A percentile compares a stretch with the other conserved stretches of the same genome.
phyloP scores from a whole-genome alignment of 2,113 vertebrate species.

The Psittacara wagleri region DNA sequence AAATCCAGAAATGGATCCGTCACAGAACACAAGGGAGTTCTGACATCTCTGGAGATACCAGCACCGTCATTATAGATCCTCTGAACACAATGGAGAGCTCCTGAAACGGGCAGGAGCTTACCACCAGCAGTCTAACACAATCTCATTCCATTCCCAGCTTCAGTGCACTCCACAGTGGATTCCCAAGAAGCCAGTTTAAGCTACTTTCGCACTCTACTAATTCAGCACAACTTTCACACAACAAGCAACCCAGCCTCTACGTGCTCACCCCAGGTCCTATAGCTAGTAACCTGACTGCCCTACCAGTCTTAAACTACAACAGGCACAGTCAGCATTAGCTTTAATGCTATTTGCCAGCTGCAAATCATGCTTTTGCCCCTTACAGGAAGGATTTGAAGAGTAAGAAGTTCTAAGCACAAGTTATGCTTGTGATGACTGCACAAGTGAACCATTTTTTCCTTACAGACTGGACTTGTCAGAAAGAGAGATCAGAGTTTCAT shows the following conservation, averaged over 20 bases:
- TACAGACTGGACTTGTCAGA: constrained; percentile 45
- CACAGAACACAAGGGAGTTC: accelerated
- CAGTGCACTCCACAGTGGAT: background rate
- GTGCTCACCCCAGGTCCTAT: background rate
- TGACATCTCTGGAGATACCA: background rate
- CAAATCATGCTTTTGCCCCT: background rate
- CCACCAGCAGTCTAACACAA: background rate
- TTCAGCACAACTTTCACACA: background rate
- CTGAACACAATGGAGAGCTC: background rate
- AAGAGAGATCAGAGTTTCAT: constrained; percentile 55
- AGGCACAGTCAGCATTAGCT: background rate
- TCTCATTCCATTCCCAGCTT: background rate
- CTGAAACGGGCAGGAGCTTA: background rate
- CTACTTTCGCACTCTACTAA: constrained; percentile 11
- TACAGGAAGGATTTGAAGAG: background rate
- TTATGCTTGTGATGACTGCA: background rate
- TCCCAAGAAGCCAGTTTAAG: constrained; percentile 14
- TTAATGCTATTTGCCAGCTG: background rate
- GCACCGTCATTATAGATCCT: background rate
- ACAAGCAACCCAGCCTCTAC: background rate
- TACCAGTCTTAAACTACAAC: background rate
- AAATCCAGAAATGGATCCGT: background rate
- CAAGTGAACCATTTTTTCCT: constrained; percentile 8
- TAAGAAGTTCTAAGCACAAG: background rate
- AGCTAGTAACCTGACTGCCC: background rate